phyloP scores from a whole-genome alignment of 2,888 invertebrate genomes.

The Cantharis flavilabris region DNA sequence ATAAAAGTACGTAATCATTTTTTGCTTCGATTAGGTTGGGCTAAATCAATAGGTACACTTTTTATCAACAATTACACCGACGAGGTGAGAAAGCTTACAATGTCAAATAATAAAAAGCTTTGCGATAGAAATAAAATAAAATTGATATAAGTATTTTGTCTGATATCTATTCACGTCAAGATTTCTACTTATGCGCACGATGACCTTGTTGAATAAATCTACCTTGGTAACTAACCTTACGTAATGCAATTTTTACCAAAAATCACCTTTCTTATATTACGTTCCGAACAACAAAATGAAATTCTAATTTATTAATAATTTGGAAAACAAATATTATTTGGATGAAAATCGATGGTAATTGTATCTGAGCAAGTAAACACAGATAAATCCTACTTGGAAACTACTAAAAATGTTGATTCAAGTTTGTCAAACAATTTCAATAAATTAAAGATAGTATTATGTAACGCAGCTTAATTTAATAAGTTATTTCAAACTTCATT shows the following conservation, averaged over 20 bases:
- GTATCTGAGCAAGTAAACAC: background rate
- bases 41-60: no score
- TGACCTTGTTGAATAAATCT: slow-evolving; percentile 19
- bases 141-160: background rate
- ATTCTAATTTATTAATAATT: background rate
- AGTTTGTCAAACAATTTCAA: background rate
- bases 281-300: background rate
- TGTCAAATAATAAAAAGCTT: background rate
- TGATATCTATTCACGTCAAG: background rate
- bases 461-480: background rate
- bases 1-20: no score
- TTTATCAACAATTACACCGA: no score
- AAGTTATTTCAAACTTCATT: background rate
- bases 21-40: no score
- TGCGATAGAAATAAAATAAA: background rate
- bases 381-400: background rate
- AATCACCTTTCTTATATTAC: background rate
- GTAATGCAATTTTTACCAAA: slow-evolving; percentile 5
- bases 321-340: background rate
- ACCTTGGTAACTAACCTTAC: slow-evolving; percentile 27
- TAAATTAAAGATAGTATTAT: background rate
- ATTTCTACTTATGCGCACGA: background rate
- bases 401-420: background rate
- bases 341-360: background rate
- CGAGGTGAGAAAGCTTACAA: background rate